A percentile compares a stretch with the other conserved stretches of the same genome.
These are phyloP conservation scores for Congeria kusceri DNA, from an alignment of 2,888 invertebrate species.

Conservation along the genomic window DNA sequence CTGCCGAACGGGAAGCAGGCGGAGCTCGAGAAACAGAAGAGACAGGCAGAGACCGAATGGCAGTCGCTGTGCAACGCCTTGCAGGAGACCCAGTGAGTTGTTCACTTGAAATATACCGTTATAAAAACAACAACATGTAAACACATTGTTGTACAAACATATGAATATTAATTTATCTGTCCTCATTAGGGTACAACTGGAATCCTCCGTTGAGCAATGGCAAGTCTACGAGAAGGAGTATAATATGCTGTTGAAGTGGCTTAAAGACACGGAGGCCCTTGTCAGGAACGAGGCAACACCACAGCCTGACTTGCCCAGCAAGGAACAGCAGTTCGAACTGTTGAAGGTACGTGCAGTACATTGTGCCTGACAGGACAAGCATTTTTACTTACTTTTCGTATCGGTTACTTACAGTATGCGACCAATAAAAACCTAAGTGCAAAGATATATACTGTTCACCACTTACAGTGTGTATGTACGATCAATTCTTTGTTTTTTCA, in stretches of 20 bases:
- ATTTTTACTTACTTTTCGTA: too few species aligned
- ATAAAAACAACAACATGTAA: too few species aligned
- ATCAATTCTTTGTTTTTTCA: too few species aligned
- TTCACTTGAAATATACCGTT: background rate
- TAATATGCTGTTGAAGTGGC: slow-evolving; percentile 94
- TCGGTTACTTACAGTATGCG: too few species aligned
- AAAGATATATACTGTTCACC: too few species aligned
- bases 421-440: too few species aligned
- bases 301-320: slow-evolving; percentile 92
- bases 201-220: slow-evolving; percentile 87
- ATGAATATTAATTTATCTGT: background rate
- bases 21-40: slow-evolving; percentile 77
- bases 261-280: slow-evolving; percentile 92
- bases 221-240: slow-evolving; percentile 92
- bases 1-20: slow-evolving; percentile 74
- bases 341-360: slow-evolving; percentile 87
- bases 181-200: slow-evolving; percentile 75
- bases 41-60: slow-evolving; percentile 89
- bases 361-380: too few species aligned
- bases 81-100: slow-evolving; percentile 87
- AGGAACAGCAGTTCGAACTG: slow-evolving; percentile 90
- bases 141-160: too few species aligned
- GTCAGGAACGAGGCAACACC: slow-evolving; percentile 93
- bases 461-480: too few species aligned
- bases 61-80: slow-evolving; percentile 90